Evolutionary conservation across 2,888 invertebrate genomes (phyloP), one percentile per base, ranked within the genome.

Genomic region (Mesorhabditis belari): DNA sequence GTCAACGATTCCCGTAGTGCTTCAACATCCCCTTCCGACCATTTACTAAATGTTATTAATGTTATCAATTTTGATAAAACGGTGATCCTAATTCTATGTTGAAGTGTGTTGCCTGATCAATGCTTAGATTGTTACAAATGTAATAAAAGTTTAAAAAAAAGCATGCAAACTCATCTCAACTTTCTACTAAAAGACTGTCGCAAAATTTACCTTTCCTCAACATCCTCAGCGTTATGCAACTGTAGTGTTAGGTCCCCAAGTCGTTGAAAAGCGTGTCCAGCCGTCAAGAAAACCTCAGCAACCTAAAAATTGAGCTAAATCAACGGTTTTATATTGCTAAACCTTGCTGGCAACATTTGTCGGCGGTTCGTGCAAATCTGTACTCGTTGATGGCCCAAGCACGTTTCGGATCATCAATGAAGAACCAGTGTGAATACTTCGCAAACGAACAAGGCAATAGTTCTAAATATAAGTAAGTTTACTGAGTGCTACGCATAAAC

Each of bases 201-300:
- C 27, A 9, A 57, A 53, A 50, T 60, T 19, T 21, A 68, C 66
- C 66, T 66, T 56, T 70, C 71, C 6, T 72, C 70, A 6, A 66
- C 54, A 23, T 69, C 71, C 3, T 53, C 67, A 19, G 62, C 64
- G 3, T 66, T 61, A 49, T 75, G 71, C 52, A 77, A 57, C 54
- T 75, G 71, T 5, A 78, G 61, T 2, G 77, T 76, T 21, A 78
- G 60, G 57, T 78, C 78, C 19, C 77, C 77, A 17, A 78, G 60
- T 58, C 74, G 73, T 53, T 78, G 77, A 60, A 78, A 78, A 9
- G 78, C 77, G 54, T 74, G 73, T 4, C 77, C 75, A 19, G 78
- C 78, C 0, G 77, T 76, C 12, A 76, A 66, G 57, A 78, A 78
- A 5, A 77, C 71, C 62, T 78, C 78, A 1, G 77, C 76, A 5